A percentile compares a stretch with the other conserved stretches of the same genome.
These are phyloP conservation scores for Pantherophis guttatus DNA, from an alignment of 2,113 vertebrate genomes.

Conservation along the genomic window DNA sequence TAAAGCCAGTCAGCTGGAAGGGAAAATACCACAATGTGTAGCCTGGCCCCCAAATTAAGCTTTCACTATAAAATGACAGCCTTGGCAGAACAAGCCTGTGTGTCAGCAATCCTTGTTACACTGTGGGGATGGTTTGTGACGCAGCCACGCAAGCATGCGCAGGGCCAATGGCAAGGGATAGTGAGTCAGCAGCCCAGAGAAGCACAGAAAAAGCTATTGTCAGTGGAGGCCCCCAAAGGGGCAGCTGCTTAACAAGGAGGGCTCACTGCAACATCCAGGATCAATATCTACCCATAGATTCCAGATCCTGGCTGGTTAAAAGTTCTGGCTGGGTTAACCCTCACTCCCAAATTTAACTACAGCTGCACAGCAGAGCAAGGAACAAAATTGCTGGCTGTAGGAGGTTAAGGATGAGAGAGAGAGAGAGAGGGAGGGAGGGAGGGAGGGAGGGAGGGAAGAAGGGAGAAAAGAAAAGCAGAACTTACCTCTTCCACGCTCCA, in stretches of 20 bases:
- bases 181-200: slow-evolving; percentile 55
- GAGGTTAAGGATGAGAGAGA: not conserved
- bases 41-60: slow-evolving; percentile 13
- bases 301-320: slow-evolving; percentile 14
- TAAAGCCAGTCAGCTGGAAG: slow-evolving; percentile 32
- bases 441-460: too few relatives aligned
- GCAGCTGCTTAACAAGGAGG: not conserved
- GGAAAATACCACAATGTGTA: not conserved
- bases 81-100: slow-evolving; percentile 30
- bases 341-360: not conserved
- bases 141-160: slow-evolving; percentile 29
- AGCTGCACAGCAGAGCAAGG: slow-evolving; percentile 21
- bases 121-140: slow-evolving; percentile 47
- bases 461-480: slow-evolving; percentile 15
- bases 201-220: not conserved
- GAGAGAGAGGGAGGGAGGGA: too few relatives aligned
- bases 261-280: not conserved
- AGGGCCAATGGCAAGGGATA: slow-evolving; percentile 18
- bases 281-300: slow-evolving; percentile 22
- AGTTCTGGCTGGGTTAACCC: slow-evolving; percentile 41
- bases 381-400: not conserved
- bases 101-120: slow-evolving; percentile 49
- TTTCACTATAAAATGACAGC: slow-evolving; percentile 17
- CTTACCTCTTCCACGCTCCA: slow-evolving; percentile 88
- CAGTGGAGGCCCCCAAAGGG: slow-evolving; percentile 12